Evolutionary conservation across 1,140 invertebrate genomes (phyloP), one percentile per base, ranked within the genome.

Genomic region (Musca vetustissima): DNA sequence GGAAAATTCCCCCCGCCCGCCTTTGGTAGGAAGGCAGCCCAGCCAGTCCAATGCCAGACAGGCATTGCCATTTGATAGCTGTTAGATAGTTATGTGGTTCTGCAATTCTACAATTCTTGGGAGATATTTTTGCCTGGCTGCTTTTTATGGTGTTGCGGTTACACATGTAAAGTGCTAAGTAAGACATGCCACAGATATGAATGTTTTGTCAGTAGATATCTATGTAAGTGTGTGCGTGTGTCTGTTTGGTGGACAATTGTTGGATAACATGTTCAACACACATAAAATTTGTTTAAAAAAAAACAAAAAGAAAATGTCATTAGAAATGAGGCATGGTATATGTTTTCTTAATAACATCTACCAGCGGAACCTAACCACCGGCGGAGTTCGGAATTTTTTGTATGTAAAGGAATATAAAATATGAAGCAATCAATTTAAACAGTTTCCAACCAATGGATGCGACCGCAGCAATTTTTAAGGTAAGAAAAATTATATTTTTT

Each of bases 141-240:
- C 28, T 61, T 43, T 43, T 43, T 43, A 43, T 43, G 36, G 36
- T 43, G 36, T 43, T 43, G 36, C 36, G 11, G 36, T 43, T 36
- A 61, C 57, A 61, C 57, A 61, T 61, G 57, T 61, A 36, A 61
- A 61, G 57, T 61, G 57, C 36, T 61, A 61, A 61, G 28, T 61
- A 61, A 61, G 57, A 61, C 57, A 61, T 61, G 57, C 32, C 36
- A 43, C 36, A 61, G 28, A 36, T 43, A 61, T 61, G 36, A 43
- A 43, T 43, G 36, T 43, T 43, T 43, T 32, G 28, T 32, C 28
- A 32, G 28, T 32, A 32, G 28, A 9, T 9, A 4, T 43, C 7
- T 4, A 11, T 43, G 36, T 11, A 43, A 8, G 36, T 43, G 36
- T 28, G 28, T 28, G 8, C 8, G 28, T 43, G 36, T 13, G 13